A percentile compares a stretch with the other conserved stretches of the same genome.
phyloP scores from a whole-genome alignment of 2,888 invertebrate species.

The Luperina nickerlii region DNA sequence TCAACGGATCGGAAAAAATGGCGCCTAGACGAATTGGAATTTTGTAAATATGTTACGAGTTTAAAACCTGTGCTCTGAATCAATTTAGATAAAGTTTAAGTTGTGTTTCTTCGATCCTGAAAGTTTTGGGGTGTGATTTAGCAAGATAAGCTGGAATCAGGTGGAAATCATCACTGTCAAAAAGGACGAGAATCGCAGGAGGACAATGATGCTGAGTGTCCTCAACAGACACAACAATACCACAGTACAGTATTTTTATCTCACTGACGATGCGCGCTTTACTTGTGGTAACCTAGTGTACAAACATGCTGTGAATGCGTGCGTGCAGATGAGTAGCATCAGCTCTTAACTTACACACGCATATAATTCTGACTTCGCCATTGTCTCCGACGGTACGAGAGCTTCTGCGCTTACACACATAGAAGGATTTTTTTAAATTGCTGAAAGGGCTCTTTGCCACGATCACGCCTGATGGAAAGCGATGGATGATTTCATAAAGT shows the following conservation, averaged over 20 bases:
- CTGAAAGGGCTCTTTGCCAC: background rate
- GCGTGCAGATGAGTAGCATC: no score
- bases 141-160: background rate
- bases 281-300: no score
- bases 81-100: background rate
- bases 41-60: conserved; percentile 28
- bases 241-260: no score
- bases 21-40: conserved; percentile 1
- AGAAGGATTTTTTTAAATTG: background rate
- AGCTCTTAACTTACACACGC: no score
- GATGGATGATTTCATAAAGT: conserved; percentile 23
- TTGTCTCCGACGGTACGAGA: no score
- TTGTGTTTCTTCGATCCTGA: background rate
- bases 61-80: conserved; percentile 11
- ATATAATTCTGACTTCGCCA: no score
- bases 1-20: conserved; percentile 21
- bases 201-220: background rate
- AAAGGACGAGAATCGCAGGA: no score
- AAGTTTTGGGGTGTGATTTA: background rate
- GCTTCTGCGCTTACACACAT: no score
- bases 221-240: background rate
- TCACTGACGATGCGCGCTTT: no score
- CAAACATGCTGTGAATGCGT: no score
- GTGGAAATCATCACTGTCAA: background rate
- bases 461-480: background rate